These are phyloP conservation scores for Clitarchus hookeri DNA, from an alignment of 2,888 invertebrate species.

Conservation along the genomic window DNA sequence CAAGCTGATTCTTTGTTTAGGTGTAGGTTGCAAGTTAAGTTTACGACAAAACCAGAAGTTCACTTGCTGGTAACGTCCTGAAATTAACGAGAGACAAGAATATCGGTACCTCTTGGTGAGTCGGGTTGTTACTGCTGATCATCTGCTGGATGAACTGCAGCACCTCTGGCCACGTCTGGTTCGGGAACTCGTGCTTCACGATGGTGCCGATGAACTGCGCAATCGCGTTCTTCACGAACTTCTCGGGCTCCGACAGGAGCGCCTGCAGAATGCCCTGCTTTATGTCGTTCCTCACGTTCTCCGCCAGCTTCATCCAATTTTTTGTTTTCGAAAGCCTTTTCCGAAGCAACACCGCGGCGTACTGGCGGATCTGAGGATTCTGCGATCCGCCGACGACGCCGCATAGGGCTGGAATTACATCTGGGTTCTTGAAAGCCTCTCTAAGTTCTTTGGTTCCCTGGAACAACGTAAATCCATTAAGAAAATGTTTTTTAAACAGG, in stretches of 20 bases:
- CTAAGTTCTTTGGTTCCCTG: conserved; percentile 70
- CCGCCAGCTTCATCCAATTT: conserved; percentile 67
- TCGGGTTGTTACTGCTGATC: conserved; percentile 59
- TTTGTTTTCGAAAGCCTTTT: conserved; percentile 67
- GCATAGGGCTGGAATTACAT: conserved; percentile 66
- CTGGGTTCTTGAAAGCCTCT: conserved; percentile 69
- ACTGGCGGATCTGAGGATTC: conserved; percentile 71
- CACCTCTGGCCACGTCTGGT: conserved; percentile 67
- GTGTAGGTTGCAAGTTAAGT: no score
- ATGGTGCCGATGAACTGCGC: conserved; percentile 73
- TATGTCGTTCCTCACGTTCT: conserved; percentile 59
- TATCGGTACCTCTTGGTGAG: conserved; percentile 63
- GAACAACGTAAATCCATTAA: conserved; percentile 22
- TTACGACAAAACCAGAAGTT: no score
- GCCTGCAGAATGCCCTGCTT: conserved; percentile 65
- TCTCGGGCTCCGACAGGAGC: conserved; percentile 65
- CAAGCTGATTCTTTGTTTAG: no score
- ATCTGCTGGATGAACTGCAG: conserved; percentile 65
- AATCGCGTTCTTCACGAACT: conserved; percentile 69
- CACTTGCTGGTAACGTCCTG: no score
- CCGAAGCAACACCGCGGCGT: conserved; percentile 71
- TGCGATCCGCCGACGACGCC: conserved; percentile 65
- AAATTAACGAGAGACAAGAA: no score
- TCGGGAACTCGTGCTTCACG: conserved; percentile 72
- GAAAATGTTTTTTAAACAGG: no score